A percentile compares a stretch with the other conserved stretches of the same genome.
Conservation (phyloP, 1,140 invertebrate species). For the Cyclina sinensis region DNA sequence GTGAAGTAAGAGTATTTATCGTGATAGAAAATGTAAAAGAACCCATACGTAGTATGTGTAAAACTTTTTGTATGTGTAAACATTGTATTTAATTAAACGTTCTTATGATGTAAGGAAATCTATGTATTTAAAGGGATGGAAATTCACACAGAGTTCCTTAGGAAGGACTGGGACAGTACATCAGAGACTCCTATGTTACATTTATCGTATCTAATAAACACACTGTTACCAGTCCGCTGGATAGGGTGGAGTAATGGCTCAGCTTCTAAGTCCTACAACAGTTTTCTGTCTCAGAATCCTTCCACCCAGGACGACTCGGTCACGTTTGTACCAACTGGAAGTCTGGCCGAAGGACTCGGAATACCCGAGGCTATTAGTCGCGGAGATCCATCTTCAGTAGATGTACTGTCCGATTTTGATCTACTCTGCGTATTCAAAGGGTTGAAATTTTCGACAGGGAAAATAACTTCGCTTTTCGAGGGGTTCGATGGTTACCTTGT, state of each 20-base stretch:
- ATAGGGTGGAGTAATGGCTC: neutral
- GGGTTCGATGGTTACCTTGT: constrained; percentile 16
- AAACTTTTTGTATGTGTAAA: too few relatives aligned
- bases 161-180: neutral
- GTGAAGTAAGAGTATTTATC: too few relatives aligned
- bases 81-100: too few relatives aligned
- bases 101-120: too few relatives aligned
- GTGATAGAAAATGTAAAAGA: too few relatives aligned
- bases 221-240: neutral
- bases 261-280: neutral
- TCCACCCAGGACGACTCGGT: neutral
- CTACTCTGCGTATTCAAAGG: neutral
- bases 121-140: constrained; percentile 17
- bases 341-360: neutral
- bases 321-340: constrained; percentile 10
- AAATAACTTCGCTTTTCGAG: neutral
- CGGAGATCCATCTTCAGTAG: neutral
- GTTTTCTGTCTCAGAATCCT: neutral
- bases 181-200: constrained; percentile 6
- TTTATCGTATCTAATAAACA: constrained; percentile 12
- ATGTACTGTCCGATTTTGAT: neutral
- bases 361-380: neutral
- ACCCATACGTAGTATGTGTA: too few relatives aligned
- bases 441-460: neutral
- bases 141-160: neutral